These are phyloP conservation scores for Xestobium rufovillosum DNA, from an alignment of 2,888 invertebrate genomes.

Conservation along the genomic window DNA sequence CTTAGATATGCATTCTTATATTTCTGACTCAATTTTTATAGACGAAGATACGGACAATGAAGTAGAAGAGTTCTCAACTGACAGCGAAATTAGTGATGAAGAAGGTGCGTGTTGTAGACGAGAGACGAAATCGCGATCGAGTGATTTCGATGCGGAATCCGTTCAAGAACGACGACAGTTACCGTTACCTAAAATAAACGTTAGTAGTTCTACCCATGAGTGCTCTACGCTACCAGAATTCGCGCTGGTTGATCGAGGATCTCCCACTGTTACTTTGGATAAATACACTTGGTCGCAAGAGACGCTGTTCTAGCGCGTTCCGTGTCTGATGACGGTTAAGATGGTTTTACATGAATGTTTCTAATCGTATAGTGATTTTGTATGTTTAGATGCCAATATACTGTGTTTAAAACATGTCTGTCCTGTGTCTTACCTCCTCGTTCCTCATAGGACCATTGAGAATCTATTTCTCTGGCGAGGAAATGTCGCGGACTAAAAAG, in stretches of 20 bases:
- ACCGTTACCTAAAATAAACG: constrained; percentile 20
- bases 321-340: too few species aligned
- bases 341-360: too few species aligned
- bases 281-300: constrained; percentile 74
- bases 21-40: constrained; percentile 74
- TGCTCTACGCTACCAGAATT: too few species aligned
- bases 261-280: too few species aligned
- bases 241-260: too few species aligned
- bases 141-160: constrained; percentile 14
- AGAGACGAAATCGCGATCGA: constrained; percentile 6
- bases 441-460: too few species aligned
- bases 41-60: constrained; percentile 79
- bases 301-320: constrained; percentile 43
- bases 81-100: constrained; percentile 58
- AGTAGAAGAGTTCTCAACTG: constrained; percentile 76
- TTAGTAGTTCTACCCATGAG: constrained; percentile 18
- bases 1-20: constrained; percentile 61
- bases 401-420: too few species aligned
- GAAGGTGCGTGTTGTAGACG: constrained; percentile 29
- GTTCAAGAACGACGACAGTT: constrained; percentile 29
- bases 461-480: too few species aligned
- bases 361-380: too few species aligned
- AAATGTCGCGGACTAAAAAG: too few species aligned
- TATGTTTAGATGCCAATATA: too few species aligned
- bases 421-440: too few species aligned